Conservation (phyloP, 2,113 vertebrate species). For the human region DNA sequence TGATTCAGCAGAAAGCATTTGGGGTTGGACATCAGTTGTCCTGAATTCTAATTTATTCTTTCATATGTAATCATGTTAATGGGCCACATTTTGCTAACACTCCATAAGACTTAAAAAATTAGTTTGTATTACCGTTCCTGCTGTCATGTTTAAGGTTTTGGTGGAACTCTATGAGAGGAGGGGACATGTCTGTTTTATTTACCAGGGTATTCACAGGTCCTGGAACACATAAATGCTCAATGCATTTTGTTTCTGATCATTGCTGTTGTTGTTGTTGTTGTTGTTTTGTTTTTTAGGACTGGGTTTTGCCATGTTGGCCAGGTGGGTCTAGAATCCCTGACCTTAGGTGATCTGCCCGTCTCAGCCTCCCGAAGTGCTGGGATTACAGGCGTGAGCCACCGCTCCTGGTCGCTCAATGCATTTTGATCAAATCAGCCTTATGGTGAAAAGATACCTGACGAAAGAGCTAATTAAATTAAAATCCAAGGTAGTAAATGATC, state of each 20-base stretch:
- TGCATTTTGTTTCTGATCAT: background rate
- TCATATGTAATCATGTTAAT: background rate
- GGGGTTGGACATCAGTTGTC: background rate
- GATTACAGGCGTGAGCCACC: too few relatives aligned
- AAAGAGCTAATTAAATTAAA: constrained; percentile 30
- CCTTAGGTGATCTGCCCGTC: too few relatives aligned
- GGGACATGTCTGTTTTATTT: background rate
- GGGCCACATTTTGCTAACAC: background rate
- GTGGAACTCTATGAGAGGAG: background rate
- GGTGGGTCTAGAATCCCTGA: too few relatives aligned
- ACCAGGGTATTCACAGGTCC: background rate
- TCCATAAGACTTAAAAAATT: background rate
- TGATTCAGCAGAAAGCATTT: background rate
- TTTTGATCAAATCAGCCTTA: constrained; percentile 3
- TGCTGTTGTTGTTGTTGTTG: too few relatives aligned
- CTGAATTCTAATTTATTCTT: constrained; percentile 18
- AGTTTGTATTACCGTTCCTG: background rate
- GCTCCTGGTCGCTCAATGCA: background rate
- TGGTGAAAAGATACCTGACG: background rate
- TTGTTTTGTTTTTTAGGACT: too few relatives aligned
- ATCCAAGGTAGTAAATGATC: background rate
- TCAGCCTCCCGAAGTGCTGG: too few relatives aligned
- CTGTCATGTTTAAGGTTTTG: constrained; percentile 9
- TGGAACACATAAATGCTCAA: background rate
- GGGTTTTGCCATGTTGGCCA: too few relatives aligned